phyloP scores from a whole-genome alignment of 1,140 invertebrate genomes.

The Drosophila navojoa region DNA sequence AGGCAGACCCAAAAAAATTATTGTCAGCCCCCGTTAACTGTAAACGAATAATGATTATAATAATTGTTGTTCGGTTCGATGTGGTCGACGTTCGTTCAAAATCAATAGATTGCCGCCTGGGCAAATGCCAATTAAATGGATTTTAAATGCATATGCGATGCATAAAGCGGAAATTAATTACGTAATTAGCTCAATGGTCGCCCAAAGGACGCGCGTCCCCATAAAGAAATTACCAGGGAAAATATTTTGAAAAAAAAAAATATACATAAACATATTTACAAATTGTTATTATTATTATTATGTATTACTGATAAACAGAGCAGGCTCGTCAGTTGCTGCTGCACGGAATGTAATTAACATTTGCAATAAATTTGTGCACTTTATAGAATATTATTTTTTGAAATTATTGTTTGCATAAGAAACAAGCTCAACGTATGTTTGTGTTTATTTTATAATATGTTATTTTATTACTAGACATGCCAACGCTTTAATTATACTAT shows the following conservation, averaged over 20 bases:
- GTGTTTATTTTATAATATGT: too few relatives aligned
- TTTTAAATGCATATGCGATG: slow-evolving; percentile 35
- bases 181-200: slow-evolving; percentile 29
- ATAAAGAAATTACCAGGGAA: slow-evolving; percentile 4
- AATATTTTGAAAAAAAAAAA: not conserved
- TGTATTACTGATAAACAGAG: too few relatives aligned
- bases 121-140: slow-evolving; percentile 64
- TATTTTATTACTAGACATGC: too few relatives aligned
- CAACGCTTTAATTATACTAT: too few relatives aligned
- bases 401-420: too few relatives aligned
- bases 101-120: slow-evolving; percentile 50
- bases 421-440: too few relatives aligned
- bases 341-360: too few relatives aligned
- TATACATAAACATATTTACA: too few relatives aligned
- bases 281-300: too few relatives aligned
- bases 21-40: slow-evolving; percentile 30
- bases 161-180: slow-evolving; percentile 46
- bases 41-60: slow-evolving; percentile 63
- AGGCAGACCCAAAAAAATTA: slow-evolving; percentile 37
- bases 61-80: slow-evolving; percentile 46
- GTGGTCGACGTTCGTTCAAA: slow-evolving; percentile 16
- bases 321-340: too few relatives aligned
- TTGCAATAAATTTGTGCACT: too few relatives aligned
- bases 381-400: too few relatives aligned
- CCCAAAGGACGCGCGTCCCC: not conserved